Base-by-base conservation (phyloP, 2,113 vertebrate genomes). In the Xyrauchen texanus region DNA sequence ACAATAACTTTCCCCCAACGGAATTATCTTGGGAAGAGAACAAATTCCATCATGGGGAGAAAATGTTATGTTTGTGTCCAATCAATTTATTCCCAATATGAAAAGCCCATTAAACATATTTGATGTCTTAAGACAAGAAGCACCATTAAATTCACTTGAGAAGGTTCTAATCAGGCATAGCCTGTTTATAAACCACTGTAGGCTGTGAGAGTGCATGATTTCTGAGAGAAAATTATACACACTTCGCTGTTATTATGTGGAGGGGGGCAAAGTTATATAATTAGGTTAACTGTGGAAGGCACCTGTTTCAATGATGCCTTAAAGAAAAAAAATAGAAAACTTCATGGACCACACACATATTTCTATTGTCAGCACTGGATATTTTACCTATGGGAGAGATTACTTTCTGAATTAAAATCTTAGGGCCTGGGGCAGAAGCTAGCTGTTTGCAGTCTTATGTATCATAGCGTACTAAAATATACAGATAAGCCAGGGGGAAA, bases 31-130 rank as follows among this genome's bases (percentile, higher is more conserved):
- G 70, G 67, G 79, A 5, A 55, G 62, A 65, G 62, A 65, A 76
- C 62, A 65, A 76, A 76, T 65, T 55, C 73, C 73, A 75, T 45
- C 62, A 76, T 51, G 47, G 5, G 65, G 47, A 49, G 47, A 21
- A 76, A 21, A 65, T 65, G 45, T 71, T 80, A 66, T 44, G 46
- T 61, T 68, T 68, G 11, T 80, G 79, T 80, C 79, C 68, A 9
- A 47, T 65, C 60, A 58, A 75, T 61, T 75, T 51, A 68, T 81
- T 81, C 66, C 71, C 58, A 68, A 53, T 53, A 76, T 8, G 73
- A 65, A 76, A 76, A 11, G 42, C 13, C 60, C 62, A 76, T 76
- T 65, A 53, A 65, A 76, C 46, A 76, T 61, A 65, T 55, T 21
- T 61, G 45, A 60, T 61, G 16, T 42, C 16, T 73, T 63, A 42